These are phyloP conservation scores for Arizona elegans DNA, from an alignment of 2,113 vertebrate genomes.

Conservation along the genomic window DNA sequence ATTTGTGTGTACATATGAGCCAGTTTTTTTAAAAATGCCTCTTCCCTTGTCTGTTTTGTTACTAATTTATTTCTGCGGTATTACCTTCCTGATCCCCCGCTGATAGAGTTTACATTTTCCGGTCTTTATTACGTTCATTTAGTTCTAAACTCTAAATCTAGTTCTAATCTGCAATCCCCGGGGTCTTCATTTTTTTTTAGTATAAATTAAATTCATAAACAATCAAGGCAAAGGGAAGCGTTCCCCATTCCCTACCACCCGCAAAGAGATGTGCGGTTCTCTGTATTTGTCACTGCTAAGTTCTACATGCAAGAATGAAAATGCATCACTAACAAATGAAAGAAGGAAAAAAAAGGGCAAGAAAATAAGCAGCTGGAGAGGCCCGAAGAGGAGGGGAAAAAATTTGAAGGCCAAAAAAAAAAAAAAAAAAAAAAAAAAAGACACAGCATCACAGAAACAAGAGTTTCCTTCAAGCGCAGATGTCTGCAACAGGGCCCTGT, in stretches of 20 bases:
- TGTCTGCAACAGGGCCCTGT: not conserved
- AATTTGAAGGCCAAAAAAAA: not conserved
- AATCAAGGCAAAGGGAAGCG: conserved; percentile 46
- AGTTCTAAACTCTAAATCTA: conserved; percentile 47
- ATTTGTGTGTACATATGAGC: not conserved
- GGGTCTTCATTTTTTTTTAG: conserved; percentile 32
- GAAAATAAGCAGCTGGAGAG: not conserved
- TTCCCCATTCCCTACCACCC: conserved; percentile 28
- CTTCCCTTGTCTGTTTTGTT: not conserved
- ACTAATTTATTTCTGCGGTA: not conserved
- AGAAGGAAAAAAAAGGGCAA: fast-evolving
- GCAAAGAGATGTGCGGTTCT: fast-evolving
- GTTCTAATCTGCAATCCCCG: conserved; percentile 35
- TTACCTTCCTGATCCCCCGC: not conserved
- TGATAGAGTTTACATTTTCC: conserved; percentile 21
- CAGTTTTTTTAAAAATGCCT: not conserved
- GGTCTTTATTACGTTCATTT: conserved; percentile 37
- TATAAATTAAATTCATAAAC: conserved; percentile 63
- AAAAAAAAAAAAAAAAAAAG: not conserved
- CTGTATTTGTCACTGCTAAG: not conserved
- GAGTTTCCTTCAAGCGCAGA: not conserved
- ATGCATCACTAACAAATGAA: fast-evolving
- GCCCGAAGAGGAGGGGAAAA: not conserved
- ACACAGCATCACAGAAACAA: not conserved
- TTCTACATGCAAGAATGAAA: conserved; percentile 20